These are phyloP conservation scores for Penelope pileata DNA, from an alignment of 2,113 vertebrate species.

Conservation along the genomic window DNA sequence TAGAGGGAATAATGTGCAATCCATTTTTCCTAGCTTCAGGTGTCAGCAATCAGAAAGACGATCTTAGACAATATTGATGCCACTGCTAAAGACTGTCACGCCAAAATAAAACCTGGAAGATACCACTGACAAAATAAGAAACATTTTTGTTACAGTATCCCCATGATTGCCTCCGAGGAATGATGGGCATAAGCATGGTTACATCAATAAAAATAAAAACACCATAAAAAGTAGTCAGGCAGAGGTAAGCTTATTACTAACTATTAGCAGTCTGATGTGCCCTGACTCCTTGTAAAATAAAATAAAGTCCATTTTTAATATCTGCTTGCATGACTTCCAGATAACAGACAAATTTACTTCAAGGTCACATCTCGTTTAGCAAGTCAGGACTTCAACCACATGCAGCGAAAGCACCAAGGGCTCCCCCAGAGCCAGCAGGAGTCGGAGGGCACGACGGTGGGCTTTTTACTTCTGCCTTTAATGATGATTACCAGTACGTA, in stretches of 20 bases:
- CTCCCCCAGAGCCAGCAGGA: too few relatives aligned
- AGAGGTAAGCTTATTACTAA: conserved; percentile 71
- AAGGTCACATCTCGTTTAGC: conserved; percentile 83
- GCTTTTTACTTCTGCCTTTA: background rate
- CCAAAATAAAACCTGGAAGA: background rate
- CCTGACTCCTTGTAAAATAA: conserved; percentile 71
- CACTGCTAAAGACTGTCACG: background rate
- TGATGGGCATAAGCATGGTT: background rate
- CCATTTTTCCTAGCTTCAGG: background rate
- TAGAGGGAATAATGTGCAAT: background rate
- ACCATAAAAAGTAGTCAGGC: conserved; percentile 61
- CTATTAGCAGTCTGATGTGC: conserved; percentile 60
- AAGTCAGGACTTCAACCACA: conserved; percentile 70
- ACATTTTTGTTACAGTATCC: background rate
- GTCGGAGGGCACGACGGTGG: background rate
- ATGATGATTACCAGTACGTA: background rate
- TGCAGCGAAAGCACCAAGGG: background rate
- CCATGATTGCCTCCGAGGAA: background rate
- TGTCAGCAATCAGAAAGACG: background rate
- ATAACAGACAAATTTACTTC: conserved; percentile 79
- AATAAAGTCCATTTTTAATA: conserved; percentile 83
- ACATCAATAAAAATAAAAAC: conserved; percentile 69
- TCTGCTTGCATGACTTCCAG: conserved; percentile 77
- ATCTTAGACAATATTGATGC: background rate
- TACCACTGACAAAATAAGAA: background rate